Conservation (phyloP, 2,113 vertebrate genomes). For the Cynocephalus volans region DNA sequence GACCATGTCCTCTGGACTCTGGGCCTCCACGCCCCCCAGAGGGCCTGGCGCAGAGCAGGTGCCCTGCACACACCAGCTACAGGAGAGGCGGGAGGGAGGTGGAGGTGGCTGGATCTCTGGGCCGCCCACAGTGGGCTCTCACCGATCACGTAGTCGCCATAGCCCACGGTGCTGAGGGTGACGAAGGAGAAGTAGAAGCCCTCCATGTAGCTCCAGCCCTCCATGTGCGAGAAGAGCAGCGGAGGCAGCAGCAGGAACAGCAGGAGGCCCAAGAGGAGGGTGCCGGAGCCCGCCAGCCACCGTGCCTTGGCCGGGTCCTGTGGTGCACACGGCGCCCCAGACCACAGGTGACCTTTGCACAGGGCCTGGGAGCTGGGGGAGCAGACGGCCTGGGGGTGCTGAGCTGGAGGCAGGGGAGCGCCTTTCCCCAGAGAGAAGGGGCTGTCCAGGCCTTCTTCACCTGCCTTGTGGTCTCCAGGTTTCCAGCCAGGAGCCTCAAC, state of each 20-base stretch:
- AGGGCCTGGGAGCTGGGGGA: fast-evolving
- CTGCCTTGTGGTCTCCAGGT: neutral
- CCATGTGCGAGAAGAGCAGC: slow-evolving; percentile 91
- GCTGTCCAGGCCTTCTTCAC: fast-evolving
- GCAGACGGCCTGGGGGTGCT: neutral
- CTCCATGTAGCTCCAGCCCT: slow-evolving; percentile 93
- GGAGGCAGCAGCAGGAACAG: slow-evolving; percentile 95
- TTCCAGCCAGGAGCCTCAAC: neutral
- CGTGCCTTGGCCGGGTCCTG: neutral
- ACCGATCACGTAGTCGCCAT: slow-evolving; percentile 96
- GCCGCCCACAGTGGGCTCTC: neutral
- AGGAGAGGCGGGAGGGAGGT: neutral
- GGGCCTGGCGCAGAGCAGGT: neutral
- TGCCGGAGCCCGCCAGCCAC: slow-evolving; percentile 86
- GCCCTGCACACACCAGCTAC: fast-evolving
- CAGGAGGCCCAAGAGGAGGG: slow-evolving; percentile 88
- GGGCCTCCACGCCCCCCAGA: neutral
- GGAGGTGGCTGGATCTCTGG: neutral
- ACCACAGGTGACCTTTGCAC: neutral
- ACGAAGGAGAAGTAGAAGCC: slow-evolving; percentile 96
- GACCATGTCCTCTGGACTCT: neutral
- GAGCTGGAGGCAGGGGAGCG: too few species aligned
- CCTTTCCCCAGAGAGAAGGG: neutral
- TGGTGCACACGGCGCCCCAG: fast-evolving
- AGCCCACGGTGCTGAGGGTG: slow-evolving; percentile 96